Base-by-base conservation (phyloP, 2,113 vertebrate species). In the Rhabdornis inornatus region DNA sequence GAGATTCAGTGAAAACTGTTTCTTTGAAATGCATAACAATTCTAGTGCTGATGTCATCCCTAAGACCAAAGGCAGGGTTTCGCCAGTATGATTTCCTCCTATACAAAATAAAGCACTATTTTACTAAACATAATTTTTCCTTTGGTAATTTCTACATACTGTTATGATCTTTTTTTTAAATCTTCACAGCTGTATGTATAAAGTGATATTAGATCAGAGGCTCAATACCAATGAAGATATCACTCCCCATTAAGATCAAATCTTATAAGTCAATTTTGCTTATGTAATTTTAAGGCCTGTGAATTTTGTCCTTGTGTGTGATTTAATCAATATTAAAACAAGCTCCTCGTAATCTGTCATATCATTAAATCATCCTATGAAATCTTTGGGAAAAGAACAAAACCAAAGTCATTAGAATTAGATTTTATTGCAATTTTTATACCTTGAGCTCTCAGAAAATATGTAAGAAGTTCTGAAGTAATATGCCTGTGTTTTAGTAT, bases 241-340 rank as follows among this genome's bases (percentile, higher is more conserved):
- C 83, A 81, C 23, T 75, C 71, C 30, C 52, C 22, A 74, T 86
- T 81, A 83, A 68, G 47, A 83, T 92, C 59, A 95, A 92, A 77
- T 52, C 30, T 77, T 87, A 7, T 27, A 94, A 93, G 45, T 74
- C 42, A 76, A 70, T 81, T 90, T 94, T 81, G 16, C 82, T 86
- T 53, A 81, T 24, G 44, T 6, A 47, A 74, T 85, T 96, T 91
- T 85, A 88, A 88, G 39, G 60, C 12, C 22, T 86, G 22, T 78
- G 52, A 78, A 76, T 79, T 79, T 82, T 89, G 57, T 72, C 50
- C 74, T 70, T 49, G 33, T 37, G 13, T 83, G 40, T 47, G 33
- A 95, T 90, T 86, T 81, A 83, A 93, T 81, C 74, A 92, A 83
- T 87, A 93, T 52, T 90, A 93, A 96, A 96, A 75, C 15, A 89